Conservation (phyloP, 2,888 invertebrate genomes). For the Andrena camellia region DNA sequence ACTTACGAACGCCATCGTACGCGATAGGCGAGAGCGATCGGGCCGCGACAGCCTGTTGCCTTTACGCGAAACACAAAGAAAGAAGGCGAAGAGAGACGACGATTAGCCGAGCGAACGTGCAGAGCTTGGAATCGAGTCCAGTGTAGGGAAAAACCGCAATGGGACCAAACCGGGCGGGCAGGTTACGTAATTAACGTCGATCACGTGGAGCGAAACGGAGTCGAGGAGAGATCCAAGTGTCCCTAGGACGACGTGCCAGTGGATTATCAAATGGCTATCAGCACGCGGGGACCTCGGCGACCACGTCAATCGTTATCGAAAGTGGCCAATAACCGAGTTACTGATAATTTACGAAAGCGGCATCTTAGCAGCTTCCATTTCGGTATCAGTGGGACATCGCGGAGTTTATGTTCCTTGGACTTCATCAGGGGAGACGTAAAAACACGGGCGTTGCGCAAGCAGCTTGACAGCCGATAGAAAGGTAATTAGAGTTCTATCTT, state of each 20-base stretch:
- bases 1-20: neutral
- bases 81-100: conserved; percentile 16
- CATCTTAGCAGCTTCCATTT: too few species aligned
- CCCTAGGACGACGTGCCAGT: neutral
- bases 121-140: conserved; percentile 26
- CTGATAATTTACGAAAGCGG: too few species aligned
- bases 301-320: neutral
- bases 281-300: neutral
- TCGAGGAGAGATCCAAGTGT: conserved; percentile 14
- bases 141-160: conserved; percentile 36
- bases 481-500: neutral
- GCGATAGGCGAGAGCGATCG: neutral
- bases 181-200: conserved; percentile 54
- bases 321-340: too few species aligned
- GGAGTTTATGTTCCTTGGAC: too few species aligned
- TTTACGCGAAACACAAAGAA: conserved; percentile 10
- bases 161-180: conserved; percentile 47
- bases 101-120: conserved; percentile 44
- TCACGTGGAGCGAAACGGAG: conserved; percentile 28
- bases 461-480: conserved; percentile 1
- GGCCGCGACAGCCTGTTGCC: neutral
- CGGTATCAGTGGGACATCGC: too few species aligned
- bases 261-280: neutral
- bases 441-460: neutral
- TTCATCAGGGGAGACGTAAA: too few species aligned